These are phyloP conservation scores for Gila orcuttii DNA, from an alignment of 2,113 vertebrate species.

Conservation along the genomic window DNA sequence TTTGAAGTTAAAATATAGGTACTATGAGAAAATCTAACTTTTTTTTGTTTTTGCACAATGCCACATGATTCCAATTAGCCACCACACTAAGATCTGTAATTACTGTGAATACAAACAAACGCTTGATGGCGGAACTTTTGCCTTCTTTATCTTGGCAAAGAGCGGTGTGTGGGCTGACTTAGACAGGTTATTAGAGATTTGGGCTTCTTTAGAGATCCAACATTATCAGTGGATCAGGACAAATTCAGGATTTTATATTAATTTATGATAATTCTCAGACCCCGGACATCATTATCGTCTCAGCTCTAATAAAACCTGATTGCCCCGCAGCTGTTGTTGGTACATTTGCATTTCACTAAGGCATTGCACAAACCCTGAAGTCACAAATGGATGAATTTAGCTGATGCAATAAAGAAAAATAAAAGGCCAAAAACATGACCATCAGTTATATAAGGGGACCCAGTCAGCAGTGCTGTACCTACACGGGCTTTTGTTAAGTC, in stretches of 20 bases:
- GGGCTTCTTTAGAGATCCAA: not conserved
- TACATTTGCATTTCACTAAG: conserved; percentile 24
- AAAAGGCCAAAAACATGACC: not conserved
- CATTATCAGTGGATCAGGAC: not conserved
- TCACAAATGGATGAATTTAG: conserved; percentile 5
- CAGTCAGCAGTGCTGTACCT: not conserved
- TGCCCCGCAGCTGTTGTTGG: conserved; percentile 19
- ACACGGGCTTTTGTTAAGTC: not conserved
- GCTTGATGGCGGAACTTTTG: not conserved
- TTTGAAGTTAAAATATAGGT: too few relatives aligned
- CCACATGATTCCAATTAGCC: not conserved
- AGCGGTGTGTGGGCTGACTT: not conserved
- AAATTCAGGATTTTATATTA: not conserved
- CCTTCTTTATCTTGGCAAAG: not conserved
- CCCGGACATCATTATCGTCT: not conserved
- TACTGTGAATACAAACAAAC: not conserved
- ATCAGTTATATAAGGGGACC: not conserved
- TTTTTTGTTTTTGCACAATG: not conserved
- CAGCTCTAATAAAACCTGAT: conserved; percentile 7
- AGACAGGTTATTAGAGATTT: not conserved
- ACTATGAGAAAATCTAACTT: too few relatives aligned
- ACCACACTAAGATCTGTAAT: not conserved
- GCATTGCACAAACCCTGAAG: conserved; percentile 9
- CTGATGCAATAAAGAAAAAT: not conserved
- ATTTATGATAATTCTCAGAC: conserved; percentile 10